These are phyloP conservation scores for Pristis pectinata DNA, from an alignment of 2,797 vertebrate genomes.

Conservation along the genomic window DNA sequence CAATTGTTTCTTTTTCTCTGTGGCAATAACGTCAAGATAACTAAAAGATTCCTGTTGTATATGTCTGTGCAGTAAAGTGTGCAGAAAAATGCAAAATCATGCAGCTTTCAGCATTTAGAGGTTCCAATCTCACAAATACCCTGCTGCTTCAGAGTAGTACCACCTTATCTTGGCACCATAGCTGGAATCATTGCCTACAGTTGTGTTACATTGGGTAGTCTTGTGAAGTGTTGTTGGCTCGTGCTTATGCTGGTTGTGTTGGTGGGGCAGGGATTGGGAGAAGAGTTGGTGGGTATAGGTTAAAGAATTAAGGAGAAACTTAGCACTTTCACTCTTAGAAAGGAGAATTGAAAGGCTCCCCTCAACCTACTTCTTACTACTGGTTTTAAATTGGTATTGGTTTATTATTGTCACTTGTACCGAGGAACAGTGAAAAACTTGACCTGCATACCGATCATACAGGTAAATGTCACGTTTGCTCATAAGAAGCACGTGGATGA, in stretches of 20 bases:
- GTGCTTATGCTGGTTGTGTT: not conserved
- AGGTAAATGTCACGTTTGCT: too few relatives aligned
- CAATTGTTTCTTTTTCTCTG: not conserved
- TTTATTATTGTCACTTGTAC: too few relatives aligned
- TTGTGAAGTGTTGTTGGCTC: not conserved
- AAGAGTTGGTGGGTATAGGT: too few relatives aligned
- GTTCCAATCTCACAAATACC: not conserved
- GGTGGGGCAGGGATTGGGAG: too few relatives aligned
- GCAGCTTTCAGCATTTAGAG: not conserved
- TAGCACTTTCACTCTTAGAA: not conserved
- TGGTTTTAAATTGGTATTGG: too few relatives aligned
- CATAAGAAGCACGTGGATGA: not conserved
- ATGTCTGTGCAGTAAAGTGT: not conserved
- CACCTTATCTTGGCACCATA: not conserved
- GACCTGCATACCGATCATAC: too few relatives aligned
- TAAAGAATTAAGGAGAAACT: not conserved
- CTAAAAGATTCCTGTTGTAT: not conserved
- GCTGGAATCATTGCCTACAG: not conserved
- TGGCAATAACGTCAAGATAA: not conserved
- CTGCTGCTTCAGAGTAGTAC: too few relatives aligned
- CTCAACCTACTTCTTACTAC: not conserved
- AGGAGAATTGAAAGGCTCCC: not conserved
- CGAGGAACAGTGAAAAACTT: too few relatives aligned
- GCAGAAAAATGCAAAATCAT: too few relatives aligned
- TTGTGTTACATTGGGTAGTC: not conserved